phyloP scores from a whole-genome alignment of 2,888 invertebrate genomes.

The Pyrochroa serraticornis region DNA sequence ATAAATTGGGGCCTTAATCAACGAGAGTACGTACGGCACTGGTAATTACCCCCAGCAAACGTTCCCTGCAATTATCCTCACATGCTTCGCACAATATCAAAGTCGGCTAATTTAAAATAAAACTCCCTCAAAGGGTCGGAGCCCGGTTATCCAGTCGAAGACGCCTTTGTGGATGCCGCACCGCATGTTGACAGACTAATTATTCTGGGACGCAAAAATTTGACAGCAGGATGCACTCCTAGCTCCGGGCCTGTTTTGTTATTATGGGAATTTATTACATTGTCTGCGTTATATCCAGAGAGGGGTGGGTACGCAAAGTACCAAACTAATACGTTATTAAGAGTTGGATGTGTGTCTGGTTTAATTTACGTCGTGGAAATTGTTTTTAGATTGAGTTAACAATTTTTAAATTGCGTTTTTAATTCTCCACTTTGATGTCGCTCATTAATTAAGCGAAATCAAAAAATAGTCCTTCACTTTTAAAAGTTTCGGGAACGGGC shows the following conservation, averaged over 20 bases:
- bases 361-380: neutral
- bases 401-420: slow-evolving; percentile 2
- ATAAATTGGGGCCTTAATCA: slow-evolving; percentile 1
- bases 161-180: slow-evolving; percentile 43
- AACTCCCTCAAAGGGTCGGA: slow-evolving; percentile 41
- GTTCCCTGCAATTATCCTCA: slow-evolving; percentile 37
- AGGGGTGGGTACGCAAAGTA: no score
- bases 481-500: slow-evolving; percentile 11
- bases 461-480: slow-evolving; percentile 28
- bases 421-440: slow-evolving; percentile 3
- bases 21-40: neutral
- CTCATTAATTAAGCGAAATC: slow-evolving; percentile 29
- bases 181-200: slow-evolving; percentile 45
- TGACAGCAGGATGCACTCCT: slow-evolving; percentile 35
- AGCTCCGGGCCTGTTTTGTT: slow-evolving; percentile 27
- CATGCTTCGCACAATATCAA: slow-evolving; percentile 35
- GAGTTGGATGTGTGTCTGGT: neutral
- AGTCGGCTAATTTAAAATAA: slow-evolving; percentile 42
- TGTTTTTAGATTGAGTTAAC: slow-evolving; percentile 2
- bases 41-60: slow-evolving; percentile 32
- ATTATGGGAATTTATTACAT: slow-evolving; percentile 32
- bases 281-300: slow-evolving; percentile 6
- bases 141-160: slow-evolving; percentile 38
- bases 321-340: slow-evolving; percentile 6
- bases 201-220: slow-evolving; percentile 42